These are phyloP conservation scores for Pelodytes ibericus DNA, from an alignment of 2,797 vertebrate genomes.

Conservation along the genomic window DNA sequence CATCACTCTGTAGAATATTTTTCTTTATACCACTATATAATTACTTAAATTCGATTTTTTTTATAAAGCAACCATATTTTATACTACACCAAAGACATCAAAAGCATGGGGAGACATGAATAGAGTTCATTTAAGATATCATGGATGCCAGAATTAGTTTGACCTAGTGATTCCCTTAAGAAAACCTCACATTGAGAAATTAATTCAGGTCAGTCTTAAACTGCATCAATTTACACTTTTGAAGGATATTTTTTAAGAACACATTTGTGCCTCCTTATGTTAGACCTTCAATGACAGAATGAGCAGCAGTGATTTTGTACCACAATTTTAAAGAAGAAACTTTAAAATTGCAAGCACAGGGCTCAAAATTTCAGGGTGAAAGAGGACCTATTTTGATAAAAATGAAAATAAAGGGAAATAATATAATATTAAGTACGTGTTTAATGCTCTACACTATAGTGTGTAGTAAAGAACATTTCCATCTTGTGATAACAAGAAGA, in stretches of 20 bases:
- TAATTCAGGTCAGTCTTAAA: slow-evolving; percentile 38
- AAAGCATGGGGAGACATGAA: too few relatives aligned
- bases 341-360: too few relatives aligned
- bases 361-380: too few relatives aligned
- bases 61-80: not conserved
- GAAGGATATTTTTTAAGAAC: slow-evolving; percentile 40
- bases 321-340: not conserved
- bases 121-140: not conserved
- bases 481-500: too few relatives aligned
- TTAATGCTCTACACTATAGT: too few relatives aligned
- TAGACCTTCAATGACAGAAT: slow-evolving; percentile 13
- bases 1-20: not conserved
- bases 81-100: not conserved
- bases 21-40: not conserved
- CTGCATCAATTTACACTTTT: slow-evolving; percentile 44
- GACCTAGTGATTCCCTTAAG: slow-evolving; percentile 13
- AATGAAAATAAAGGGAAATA: too few relatives aligned
- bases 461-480: too few relatives aligned
- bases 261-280: slow-evolving; percentile 41
- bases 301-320: not conserved
- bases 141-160: slow-evolving; percentile 8
- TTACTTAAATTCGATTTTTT: not conserved
- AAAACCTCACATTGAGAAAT: slow-evolving; percentile 18
- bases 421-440: too few relatives aligned
- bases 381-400: too few relatives aligned